Base-by-base conservation (phyloP, 2,113 vertebrate genomes). In the Bufo gargarizans region DNA sequence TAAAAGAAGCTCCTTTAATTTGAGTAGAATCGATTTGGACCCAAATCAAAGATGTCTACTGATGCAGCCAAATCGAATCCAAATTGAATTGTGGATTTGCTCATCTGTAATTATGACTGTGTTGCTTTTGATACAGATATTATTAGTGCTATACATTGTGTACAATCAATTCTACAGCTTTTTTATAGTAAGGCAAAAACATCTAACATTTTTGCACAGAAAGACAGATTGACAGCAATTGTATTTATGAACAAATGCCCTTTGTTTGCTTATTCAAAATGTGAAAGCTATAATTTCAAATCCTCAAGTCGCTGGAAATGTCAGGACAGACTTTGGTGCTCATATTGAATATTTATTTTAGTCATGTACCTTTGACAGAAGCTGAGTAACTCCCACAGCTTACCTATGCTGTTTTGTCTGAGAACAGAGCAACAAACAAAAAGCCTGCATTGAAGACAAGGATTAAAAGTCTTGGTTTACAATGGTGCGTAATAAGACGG, bases 331-430 rank as follows among this genome's bases (percentile, higher is more conserved):
- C n/a, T 20, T 83, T 49, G 59, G 33, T 59, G 43, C 16, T 77
- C 84, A 77, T 43, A 59, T 50, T 77, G 72, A 86, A 86, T 77
- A 77, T 86, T 86, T 86, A 86, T 86, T 78, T 86, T 59, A 78
- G 85, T 86, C 85, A 86, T 86, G 85, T 86, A 77, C 47, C 85
- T 65, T 86, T 86, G 85, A 86, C 74, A 77, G 84, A 77, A 19
- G 69, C 84, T 63, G 56, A 86, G 56, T 86, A 86, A 86, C 71
- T 86, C 84, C 84, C 53, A 61, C 84, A 77, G 72, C 74, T 86
- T 77, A 77, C 47, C 85, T 63, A 65, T 86, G 72, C 85, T 78
- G 6, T 55, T 85, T 63, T 65, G 43, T 77, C 74, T 85, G n/a
- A 77, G 58, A 77, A 86, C 43, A 78, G 12, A 86, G 76, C 74